These are phyloP conservation scores for Helarctos malayanus DNA, from an alignment of 2,797 vertebrate species.

Conservation along the genomic window DNA sequence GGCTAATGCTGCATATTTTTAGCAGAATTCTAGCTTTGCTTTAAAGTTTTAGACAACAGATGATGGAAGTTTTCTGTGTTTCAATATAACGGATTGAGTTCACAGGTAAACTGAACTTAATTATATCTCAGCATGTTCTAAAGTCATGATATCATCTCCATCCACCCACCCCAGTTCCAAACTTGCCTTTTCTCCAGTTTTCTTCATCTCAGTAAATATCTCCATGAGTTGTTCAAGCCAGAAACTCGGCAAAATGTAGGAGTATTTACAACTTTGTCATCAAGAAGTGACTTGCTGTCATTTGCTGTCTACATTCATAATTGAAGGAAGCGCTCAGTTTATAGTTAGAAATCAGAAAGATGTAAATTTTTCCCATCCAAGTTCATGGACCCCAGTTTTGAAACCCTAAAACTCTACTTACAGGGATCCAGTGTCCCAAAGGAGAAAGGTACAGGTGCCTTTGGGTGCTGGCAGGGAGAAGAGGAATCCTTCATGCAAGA, in stretches of 20 bases:
- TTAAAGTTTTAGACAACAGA: slow-evolving; percentile 2
- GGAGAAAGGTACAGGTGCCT: background rate
- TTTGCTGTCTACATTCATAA: background rate
- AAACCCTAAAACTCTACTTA: background rate
- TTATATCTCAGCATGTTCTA: background rate
- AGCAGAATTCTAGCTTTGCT: slow-evolving; percentile 1
- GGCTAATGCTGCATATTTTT: background rate
- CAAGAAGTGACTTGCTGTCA: background rate
- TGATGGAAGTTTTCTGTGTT: background rate
- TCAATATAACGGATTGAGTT: background rate
- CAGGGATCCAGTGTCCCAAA: background rate
- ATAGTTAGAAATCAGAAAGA: background rate
- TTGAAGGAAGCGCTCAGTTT: background rate
- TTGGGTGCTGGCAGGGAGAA: background rate
- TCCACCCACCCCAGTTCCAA: background rate
- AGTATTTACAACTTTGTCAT: background rate
- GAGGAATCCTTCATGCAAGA: background rate
- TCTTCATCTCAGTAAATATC: background rate
- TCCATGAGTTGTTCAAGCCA: background rate
- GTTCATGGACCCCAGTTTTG: background rate
- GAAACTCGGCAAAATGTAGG: background rate
- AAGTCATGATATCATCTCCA: background rate
- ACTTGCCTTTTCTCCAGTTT: background rate
- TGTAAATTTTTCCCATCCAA: background rate
- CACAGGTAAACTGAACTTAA: background rate